Conservation (phyloP, 2,888 invertebrate species). For the Liopterus haemorrhoidalis region DNA sequence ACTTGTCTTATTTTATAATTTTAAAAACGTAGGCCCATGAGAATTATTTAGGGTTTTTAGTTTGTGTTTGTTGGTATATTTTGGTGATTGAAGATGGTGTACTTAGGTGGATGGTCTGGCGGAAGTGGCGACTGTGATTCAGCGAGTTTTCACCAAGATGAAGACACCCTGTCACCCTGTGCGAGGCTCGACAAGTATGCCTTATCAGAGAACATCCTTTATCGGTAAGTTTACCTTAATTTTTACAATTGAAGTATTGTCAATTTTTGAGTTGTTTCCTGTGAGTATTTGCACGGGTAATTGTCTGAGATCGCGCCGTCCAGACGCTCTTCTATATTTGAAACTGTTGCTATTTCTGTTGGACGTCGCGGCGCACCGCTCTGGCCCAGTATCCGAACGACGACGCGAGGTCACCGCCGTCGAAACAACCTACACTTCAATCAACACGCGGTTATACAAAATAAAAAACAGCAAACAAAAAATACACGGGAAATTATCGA, state of each 20-base stretch:
- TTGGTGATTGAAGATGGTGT: too few relatives aligned
- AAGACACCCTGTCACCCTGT: conserved; percentile 39
- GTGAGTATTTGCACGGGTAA: not conserved
- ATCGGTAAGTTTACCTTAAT: conserved; percentile 38
- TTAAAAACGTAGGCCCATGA: too few relatives aligned
- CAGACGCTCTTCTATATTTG: conserved; percentile 3
- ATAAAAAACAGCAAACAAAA: too few relatives aligned
- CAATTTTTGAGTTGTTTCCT: not conserved
- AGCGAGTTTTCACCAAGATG: conserved; percentile 33
- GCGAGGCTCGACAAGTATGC: conserved; percentile 41
- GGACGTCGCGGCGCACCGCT: not conserved
- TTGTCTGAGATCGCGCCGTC: conserved; percentile 4
- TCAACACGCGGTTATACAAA: too few relatives aligned
- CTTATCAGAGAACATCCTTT: conserved; percentile 37
- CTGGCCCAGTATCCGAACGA: not conserved
- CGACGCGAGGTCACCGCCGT: too few relatives aligned
- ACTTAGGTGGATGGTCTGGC: conserved; percentile 11
- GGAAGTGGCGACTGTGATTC: conserved; percentile 35
- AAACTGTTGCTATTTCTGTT: not conserved
- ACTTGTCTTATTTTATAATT: too few relatives aligned
- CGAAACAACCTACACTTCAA: too few relatives aligned
- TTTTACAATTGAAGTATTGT: not conserved
- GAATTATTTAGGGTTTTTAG: too few relatives aligned
- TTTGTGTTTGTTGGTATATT: too few relatives aligned
- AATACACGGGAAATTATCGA: too few relatives aligned